Evolutionary conservation across 2,888 invertebrate genomes (phyloP), one percentile per base, ranked within the genome.

Genomic region (Chymomyza fuscimana): DNA sequence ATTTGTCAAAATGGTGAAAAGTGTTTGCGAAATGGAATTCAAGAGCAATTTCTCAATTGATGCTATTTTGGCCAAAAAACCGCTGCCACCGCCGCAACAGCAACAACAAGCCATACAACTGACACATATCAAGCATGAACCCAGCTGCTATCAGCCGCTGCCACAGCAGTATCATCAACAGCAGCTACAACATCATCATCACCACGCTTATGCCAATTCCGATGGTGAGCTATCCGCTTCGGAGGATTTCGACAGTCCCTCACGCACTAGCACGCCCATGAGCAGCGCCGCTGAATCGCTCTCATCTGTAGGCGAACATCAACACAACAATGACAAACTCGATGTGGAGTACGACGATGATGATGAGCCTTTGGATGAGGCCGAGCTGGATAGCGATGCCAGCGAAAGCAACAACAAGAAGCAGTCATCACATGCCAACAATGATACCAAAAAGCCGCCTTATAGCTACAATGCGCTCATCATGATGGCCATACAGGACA

Each of bases 401-500:
- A 78, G 86, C 40, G 88, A 87, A 40, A 46, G 69, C 56, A 80
- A 83, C 54, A 85, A 86, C 72, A 81, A 87, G 74, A 80, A 87
- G 60, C 81, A 81, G 15, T 78, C 84, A 61, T 5, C 59, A 32
- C 78, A 69, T 67, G 68, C 78, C 29, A 76, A 80, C 70, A 90
- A 82, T 67, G 91, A 89, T 36, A 95, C 94, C 90, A 97, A 97
- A 87, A 99, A 99, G 89, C 99, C 99, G 0, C 96, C 98, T 0
- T 99, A 97, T 93, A 98, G 98, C 91, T 99, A 99, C 93, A 99
- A 99, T 93, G 99, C 99, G 0, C 93, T 99, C 66, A 99, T 99
- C 88, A 99, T 99, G 98, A 99, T 99, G 99, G 99, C 99, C n/a
- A 99, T 99, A 70, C 94, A 98, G 66, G 96, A 97, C 90, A 98